Evolutionary conservation across 1,140 invertebrate genomes (phyloP).

Genomic region (Drosophila mayri): DNA sequence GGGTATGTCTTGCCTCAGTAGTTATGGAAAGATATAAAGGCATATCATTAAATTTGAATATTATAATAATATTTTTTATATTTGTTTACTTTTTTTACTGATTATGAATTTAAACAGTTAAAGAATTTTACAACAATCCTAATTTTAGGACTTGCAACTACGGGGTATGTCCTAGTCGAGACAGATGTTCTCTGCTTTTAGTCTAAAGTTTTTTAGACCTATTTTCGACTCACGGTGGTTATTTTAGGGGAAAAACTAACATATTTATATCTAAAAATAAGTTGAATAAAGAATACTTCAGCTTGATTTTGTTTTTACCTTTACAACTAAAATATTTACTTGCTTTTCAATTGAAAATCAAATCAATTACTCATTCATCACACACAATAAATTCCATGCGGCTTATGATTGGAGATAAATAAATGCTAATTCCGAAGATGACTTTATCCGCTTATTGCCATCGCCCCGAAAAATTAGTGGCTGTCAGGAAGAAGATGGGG

Average conservation of each 20-base stretch:
- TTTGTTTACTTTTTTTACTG: no score
- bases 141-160: no score
- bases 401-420: constrained; percentile 12
- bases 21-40: no score
- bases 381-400: not conserved
- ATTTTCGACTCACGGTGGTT: not conserved
- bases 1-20: no score
- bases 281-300: not conserved
- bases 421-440: constrained; percentile 15
- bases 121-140: not conserved
- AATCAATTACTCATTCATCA: not conserved
- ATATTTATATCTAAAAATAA: not conserved
- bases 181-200: not conserved
- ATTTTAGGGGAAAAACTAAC: not conserved
- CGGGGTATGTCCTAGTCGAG: not conserved
- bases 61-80: no score
- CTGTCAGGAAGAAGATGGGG: not conserved
- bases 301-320: not conserved
- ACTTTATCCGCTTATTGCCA: constrained; percentile 12
- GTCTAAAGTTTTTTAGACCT: not conserved
- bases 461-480: constrained; percentile 7
- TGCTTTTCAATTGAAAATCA: not conserved
- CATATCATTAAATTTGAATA: no score
- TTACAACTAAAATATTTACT: no score
- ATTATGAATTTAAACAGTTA: not conserved